These are phyloP conservation scores for Panulirus ornatus DNA, from an alignment of 1,140 invertebrate genomes.

Conservation along the genomic window DNA sequence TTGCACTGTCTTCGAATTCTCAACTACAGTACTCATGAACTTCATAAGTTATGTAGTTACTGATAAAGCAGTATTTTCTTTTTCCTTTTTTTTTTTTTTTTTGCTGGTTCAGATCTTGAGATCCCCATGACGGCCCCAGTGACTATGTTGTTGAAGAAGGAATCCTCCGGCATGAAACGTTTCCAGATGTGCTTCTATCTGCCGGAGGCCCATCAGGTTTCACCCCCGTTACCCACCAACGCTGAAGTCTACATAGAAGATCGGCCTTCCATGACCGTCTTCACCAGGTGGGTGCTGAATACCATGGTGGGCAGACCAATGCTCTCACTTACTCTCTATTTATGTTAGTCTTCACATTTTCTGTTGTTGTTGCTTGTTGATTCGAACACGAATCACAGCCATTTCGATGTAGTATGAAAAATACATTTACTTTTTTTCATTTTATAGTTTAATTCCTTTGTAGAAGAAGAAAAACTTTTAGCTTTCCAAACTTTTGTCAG, in stretches of 20 bases:
- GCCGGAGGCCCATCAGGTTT: conserved; percentile 1
- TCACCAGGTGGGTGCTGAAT: conserved; percentile 12
- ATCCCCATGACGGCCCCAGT: background rate
- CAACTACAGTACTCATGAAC: background rate
- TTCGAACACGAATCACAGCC: no score
- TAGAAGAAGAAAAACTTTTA: no score
- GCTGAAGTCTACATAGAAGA: background rate
- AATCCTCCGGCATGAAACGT: background rate
- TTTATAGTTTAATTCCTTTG: no score
- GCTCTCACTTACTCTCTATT: background rate
- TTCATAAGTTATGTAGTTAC: background rate
- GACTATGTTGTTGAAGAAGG: background rate
- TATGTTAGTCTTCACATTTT: background rate
- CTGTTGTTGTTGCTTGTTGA: no score
- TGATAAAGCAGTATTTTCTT: background rate
- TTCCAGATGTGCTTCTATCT: conserved; percentile 41
- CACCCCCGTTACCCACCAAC: background rate
- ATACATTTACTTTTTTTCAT: no score
- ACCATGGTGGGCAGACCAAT: no score
- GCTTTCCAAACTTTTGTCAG: no score
- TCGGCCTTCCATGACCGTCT: conserved; percentile 14
- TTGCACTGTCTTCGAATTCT: background rate
- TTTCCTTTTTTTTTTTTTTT: background rate
- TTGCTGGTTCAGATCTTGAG: background rate
- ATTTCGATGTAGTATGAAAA: no score